A percentile compares a stretch with the other conserved stretches of the same genome.
These are phyloP conservation scores for Buteo buteo DNA, from an alignment of 2,113 vertebrate species.

Conservation along the genomic window DNA sequence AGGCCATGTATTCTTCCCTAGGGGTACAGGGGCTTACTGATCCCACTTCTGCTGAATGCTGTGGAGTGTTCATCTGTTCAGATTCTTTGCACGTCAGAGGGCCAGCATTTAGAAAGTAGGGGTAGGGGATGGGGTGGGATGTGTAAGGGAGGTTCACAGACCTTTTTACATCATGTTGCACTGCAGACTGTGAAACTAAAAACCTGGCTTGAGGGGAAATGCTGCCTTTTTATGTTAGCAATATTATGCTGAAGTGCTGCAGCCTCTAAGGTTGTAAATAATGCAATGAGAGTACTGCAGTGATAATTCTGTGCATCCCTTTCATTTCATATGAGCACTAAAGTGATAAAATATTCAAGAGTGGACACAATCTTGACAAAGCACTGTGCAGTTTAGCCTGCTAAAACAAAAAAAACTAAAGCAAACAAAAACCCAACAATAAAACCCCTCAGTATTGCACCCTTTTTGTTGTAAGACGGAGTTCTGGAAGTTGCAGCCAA, in stretches of 20 bases:
- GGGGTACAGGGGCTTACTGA: background rate
- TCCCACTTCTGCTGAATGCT: background rate
- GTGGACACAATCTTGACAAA: background rate
- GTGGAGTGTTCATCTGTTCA: background rate
- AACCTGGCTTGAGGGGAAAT: background rate
- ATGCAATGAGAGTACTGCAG: conserved; percentile 26
- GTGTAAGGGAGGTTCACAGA: background rate
- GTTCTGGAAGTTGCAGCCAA: background rate
- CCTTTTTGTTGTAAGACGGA: background rate
- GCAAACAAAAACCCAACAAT: background rate
- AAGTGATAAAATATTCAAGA: conserved; percentile 24
- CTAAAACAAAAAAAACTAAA: background rate
- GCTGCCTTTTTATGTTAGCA: conserved; percentile 26
- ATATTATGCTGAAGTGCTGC: conserved; percentile 25
- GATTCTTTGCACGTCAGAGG: background rate
- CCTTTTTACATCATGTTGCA: background rate
- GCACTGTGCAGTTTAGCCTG: background rate
- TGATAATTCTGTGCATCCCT: background rate
- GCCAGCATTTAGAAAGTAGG: background rate
- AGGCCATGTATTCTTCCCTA: background rate
- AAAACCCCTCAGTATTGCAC: background rate
- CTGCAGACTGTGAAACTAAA: background rate
- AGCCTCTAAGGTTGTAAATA: conserved; percentile 45
- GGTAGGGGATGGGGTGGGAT: background rate
- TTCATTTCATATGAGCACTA: background rate